These are phyloP conservation scores for Crocallis elinguaria DNA, from an alignment of 2,888 invertebrate genomes.

Conservation along the genomic window DNA sequence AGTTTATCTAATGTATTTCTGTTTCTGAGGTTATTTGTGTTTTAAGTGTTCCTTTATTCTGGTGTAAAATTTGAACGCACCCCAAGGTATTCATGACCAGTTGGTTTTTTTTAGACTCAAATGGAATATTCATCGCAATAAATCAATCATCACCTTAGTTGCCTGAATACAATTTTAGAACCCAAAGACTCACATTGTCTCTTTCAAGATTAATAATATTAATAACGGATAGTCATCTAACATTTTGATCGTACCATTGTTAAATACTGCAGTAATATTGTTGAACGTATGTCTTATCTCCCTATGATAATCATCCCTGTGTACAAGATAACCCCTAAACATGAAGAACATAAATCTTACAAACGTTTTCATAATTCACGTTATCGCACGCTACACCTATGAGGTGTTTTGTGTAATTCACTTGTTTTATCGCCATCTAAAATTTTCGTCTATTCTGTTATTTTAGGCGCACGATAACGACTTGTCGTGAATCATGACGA, in stretches of 20 bases:
- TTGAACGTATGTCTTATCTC: conserved; percentile 15
- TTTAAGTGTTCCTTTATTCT: too few species aligned
- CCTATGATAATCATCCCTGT: conserved; percentile 9
- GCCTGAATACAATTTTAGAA: too few species aligned
- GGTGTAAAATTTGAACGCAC: too few species aligned
- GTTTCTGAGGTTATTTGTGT: too few species aligned
- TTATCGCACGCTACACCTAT: conserved; percentile 12
- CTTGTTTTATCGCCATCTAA: background rate
- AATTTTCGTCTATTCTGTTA: background rate
- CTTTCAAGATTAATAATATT: too few species aligned
- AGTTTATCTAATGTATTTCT: background rate
- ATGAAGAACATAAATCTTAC: conserved; percentile 20
- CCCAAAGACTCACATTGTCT: too few species aligned
- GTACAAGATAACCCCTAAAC: conserved; percentile 19
- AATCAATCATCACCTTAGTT: too few species aligned
- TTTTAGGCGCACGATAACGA: background rate
- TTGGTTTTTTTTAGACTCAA: too few species aligned
- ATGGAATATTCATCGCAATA: too few species aligned
- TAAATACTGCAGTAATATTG: conserved; percentile 2
- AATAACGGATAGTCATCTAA: background rate
- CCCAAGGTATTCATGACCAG: too few species aligned
- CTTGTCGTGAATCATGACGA: too few species aligned
- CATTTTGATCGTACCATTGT: background rate
- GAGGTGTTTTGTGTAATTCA: conserved; percentile 5
- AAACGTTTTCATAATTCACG: conserved; percentile 23